Conservation (phyloP, 2,888 invertebrate genomes). For the Pachymerium ferrugineum region DNA sequence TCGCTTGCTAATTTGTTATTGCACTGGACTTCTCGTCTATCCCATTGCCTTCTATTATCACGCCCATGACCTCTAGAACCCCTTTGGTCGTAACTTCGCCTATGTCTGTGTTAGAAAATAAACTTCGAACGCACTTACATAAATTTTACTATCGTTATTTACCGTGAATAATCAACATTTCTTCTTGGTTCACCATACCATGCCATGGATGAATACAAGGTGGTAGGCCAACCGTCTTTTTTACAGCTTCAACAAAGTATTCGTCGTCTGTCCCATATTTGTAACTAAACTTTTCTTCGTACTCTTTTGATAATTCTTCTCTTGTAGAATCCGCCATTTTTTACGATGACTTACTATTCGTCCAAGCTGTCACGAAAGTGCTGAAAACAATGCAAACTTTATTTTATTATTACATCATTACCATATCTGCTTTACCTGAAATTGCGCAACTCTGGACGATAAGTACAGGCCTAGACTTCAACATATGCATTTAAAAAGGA, state of each 20-base stretch:
- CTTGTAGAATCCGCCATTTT: not conserved
- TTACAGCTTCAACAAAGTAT: slow-evolving; percentile 6
- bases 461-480: not conserved
- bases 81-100: no score
- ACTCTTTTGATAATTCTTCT: not conserved
- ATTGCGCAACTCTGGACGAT: not conserved
- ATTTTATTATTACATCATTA: no score
- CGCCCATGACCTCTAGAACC: no score
- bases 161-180: slow-evolving; percentile 33
- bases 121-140: no score
- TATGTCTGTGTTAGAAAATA: no score
- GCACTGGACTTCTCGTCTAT: no score
- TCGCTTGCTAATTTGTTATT: no score
- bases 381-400: no score
- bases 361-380: not conserved
- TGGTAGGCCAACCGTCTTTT: not conserved
- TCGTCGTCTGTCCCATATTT: slow-evolving; percentile 31
- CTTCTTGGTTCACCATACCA: slow-evolving; percentile 30
- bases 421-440: no score
- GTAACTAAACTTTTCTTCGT: slow-evolving; percentile 33
- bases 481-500: not conserved
- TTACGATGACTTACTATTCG: not conserved
- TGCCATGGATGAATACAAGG: slow-evolving; percentile 36
- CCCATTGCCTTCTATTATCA: no score
- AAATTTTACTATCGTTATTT: no score